Conservation (phyloP, 1,140 invertebrate genomes). For the Odontomachus brunneus region DNA sequence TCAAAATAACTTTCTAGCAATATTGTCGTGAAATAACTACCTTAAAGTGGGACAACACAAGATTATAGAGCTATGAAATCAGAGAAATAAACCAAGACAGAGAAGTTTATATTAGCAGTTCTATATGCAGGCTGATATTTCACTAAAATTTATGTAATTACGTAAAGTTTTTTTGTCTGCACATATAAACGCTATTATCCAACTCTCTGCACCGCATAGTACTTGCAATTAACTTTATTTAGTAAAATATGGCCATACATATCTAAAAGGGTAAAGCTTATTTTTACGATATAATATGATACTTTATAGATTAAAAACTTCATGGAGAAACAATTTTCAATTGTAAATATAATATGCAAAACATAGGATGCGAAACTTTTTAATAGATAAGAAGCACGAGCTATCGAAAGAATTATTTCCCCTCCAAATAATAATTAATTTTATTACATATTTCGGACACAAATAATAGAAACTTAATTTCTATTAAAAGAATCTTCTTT, state of each 20-base stretch:
- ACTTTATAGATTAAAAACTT: slow-evolving; percentile 2
- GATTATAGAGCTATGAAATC: background rate
- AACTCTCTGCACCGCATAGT: background rate
- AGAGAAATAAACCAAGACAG: slow-evolving; percentile 6
- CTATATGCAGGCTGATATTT: slow-evolving; percentile 3
- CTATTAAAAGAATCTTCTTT: slow-evolving; percentile 17
- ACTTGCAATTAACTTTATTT: slow-evolving; percentile 36
- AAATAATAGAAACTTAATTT: slow-evolving; percentile 14
- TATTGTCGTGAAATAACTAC: too few relatives aligned
- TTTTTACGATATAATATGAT: background rate
- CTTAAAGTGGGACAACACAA: too few relatives aligned
- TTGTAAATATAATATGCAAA: background rate
- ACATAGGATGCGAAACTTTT: background rate
- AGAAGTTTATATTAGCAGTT: slow-evolving; percentile 15
- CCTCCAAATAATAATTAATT: slow-evolving; percentile 18
- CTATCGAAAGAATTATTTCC: too few relatives aligned
- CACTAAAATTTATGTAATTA: background rate
- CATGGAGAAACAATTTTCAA: background rate
- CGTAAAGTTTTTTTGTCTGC: background rate
- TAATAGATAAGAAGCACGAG: background rate
- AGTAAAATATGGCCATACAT: background rate
- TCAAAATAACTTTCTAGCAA: too few relatives aligned
- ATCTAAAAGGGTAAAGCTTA: slow-evolving; percentile 1
- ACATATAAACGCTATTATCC: slow-evolving; percentile 2
- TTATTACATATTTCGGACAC: background rate